phyloP scores from a whole-genome alignment of 2,888 invertebrate genomes.

The Athripsodes cinereus region DNA sequence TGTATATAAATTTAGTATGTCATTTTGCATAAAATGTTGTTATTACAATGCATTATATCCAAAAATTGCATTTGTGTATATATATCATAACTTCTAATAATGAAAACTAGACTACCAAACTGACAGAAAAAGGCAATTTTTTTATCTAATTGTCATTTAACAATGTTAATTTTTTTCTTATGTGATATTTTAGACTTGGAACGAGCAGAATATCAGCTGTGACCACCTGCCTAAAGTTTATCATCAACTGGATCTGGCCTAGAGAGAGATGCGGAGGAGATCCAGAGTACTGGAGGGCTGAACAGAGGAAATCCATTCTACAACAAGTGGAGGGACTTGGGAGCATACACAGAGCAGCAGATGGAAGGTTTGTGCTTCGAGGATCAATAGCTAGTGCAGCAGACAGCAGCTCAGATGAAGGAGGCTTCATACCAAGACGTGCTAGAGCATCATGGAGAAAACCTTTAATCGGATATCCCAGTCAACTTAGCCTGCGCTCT shows the following conservation, averaged over 20 bases:
- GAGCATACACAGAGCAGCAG: conserved; percentile 66
- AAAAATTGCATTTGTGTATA: too few species aligned
- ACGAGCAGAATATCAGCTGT: conserved; percentile 93
- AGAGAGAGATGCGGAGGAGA: conserved; percentile 55
- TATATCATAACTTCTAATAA: too few species aligned
- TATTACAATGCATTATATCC: too few species aligned
- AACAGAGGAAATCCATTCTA: conserved; percentile 5
- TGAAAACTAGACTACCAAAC: too few species aligned
- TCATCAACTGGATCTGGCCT: conserved; percentile 70
- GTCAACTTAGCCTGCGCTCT: conserved; percentile 62
- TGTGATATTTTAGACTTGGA: conserved; percentile 64
- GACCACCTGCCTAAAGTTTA: conserved; percentile 57
- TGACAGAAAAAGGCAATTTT: too few species aligned
- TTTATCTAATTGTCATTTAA: too few species aligned
- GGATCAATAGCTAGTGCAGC: conserved; percentile 31
- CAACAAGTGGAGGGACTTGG: conserved; percentile 48
- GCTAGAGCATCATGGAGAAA: conserved; percentile 59
- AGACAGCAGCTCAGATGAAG: conserved; percentile 64
- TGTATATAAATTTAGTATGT: too few species aligned
- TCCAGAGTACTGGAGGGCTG: conserved; percentile 36
- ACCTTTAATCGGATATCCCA: conserved; percentile 58
- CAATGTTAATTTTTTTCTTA: background rate
- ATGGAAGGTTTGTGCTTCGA: conserved; percentile 65
- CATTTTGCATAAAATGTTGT: too few species aligned
- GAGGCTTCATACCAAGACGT: conserved; percentile 69